phyloP scores from a whole-genome alignment of 1,140 invertebrate genomes.

The Scaptomyza graminum region DNA sequence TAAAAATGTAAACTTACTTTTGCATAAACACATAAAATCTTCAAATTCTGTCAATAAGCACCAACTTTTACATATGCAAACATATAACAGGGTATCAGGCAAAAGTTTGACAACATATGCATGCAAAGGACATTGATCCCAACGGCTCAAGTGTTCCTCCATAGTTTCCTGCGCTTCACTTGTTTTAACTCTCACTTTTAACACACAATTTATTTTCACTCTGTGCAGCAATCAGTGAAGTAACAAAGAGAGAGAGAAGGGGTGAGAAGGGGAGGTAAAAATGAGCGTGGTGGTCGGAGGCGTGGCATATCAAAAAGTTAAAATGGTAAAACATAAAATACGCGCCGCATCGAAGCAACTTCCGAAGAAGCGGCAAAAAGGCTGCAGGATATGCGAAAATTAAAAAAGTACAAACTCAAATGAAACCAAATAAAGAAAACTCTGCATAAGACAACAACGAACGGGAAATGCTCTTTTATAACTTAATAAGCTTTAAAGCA shows the following conservation, averaged over 20 bases:
- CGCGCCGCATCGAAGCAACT: slow-evolving; percentile 22
- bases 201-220: slow-evolving; percentile 50
- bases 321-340: slow-evolving; percentile 38
- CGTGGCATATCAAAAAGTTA: slow-evolving; percentile 45
- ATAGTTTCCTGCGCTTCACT: slow-evolving; percentile 7
- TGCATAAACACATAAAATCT: too few species aligned
- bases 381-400: slow-evolving; percentile 56
- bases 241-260: slow-evolving; percentile 11
- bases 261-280: background rate
- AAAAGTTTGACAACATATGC: background rate
- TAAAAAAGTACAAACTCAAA: slow-evolving; percentile 42
- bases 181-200: slow-evolving; percentile 42
- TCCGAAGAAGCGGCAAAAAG: slow-evolving; percentile 34
- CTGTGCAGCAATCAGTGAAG: slow-evolving; percentile 37
- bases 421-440: slow-evolving; percentile 40
- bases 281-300: background rate
- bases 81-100: slow-evolving; percentile 13
- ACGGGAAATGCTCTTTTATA: slow-evolving; percentile 8
- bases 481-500: too few species aligned
- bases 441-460: background rate
- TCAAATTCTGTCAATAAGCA: too few species aligned
- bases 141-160: background rate
- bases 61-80: too few species aligned
- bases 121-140: slow-evolving; percentile 21
- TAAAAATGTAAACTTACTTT: too few species aligned